Evolutionary conservation across 2,888 invertebrate genomes (phyloP).

Genomic region (Pimpla rufipes): DNA sequence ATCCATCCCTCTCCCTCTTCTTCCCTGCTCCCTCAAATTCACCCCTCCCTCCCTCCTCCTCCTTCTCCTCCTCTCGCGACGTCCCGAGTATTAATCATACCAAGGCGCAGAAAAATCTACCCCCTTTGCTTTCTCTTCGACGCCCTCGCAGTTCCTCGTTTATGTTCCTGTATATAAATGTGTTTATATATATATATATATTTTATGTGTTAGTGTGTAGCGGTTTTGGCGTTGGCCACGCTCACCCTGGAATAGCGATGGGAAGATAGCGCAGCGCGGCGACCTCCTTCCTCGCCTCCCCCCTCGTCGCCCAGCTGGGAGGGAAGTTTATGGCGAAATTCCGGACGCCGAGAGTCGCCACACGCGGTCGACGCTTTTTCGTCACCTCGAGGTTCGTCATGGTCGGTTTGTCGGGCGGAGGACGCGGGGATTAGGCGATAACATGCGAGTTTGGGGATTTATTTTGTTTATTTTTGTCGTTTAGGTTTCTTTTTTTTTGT

Average conservation of each 20-base stretch:
- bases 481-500: neutral
- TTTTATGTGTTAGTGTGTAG: neutral
- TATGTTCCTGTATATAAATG: conserved; percentile 14
- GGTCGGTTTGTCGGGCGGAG: too few relatives aligned
- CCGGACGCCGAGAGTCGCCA: neutral
- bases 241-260: conserved; percentile 60
- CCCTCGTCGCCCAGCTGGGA: neutral
- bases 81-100: conserved; percentile 83
- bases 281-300: conserved; percentile 14
- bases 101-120: conserved; percentile 82
- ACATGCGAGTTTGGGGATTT: too few relatives aligned
- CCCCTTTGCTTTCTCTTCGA: conserved; percentile 67
- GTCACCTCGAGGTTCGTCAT: conserved; percentile 1
- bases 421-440: too few relatives aligned
- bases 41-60: conserved; percentile 70
- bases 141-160: conserved; percentile 26
- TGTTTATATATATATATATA: conserved; percentile 1
- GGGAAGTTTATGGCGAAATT: conserved; percentile 48
- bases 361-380: conserved; percentile 17
- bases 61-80: conserved; percentile 68
- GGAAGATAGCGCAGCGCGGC: conserved; percentile 56
- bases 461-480: neutral
- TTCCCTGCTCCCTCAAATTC: conserved; percentile 63
- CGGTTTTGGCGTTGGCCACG: conserved; percentile 8
- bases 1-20: conserved; percentile 69